These are phyloP conservation scores for Drosophila engyochracea DNA, from an alignment of 2,888 invertebrate species.

Conservation along the genomic window DNA sequence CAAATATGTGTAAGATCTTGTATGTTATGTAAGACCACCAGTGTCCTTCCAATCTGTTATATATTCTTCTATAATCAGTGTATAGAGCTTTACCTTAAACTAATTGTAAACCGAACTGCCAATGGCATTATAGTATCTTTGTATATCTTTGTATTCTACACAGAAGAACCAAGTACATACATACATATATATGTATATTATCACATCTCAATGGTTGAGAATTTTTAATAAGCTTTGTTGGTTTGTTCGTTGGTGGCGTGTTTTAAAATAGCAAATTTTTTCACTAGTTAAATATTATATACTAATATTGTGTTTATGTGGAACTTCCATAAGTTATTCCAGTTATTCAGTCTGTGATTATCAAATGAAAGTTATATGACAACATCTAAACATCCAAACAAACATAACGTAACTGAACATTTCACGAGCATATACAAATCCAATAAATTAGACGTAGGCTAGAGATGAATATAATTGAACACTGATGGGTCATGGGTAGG, in stretches of 20 bases:
- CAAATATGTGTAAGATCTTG: conserved; percentile 44
- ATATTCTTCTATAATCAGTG: conserved; percentile 28
- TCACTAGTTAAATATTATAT: conserved; percentile 54
- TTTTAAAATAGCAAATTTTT: conserved; percentile 74
- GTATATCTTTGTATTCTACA: conserved; percentile 34
- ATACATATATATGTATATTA: conserved; percentile 7
- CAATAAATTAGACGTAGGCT: conserved; percentile 41
- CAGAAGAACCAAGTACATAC: conserved; percentile 25
- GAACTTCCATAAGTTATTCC: conserved; percentile 73
- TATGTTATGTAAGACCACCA: conserved; percentile 62
- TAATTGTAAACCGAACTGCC: conserved; percentile 59
- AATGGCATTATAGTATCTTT: conserved; percentile 55
- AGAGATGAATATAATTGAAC: conserved; percentile 43
- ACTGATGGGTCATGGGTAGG: conserved; percentile 74
- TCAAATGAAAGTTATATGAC: conserved; percentile 63
- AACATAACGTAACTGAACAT: conserved; percentile 71
- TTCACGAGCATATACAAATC: conserved; percentile 55
- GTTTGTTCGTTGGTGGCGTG: conserved; percentile 35
- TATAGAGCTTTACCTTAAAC: conserved; percentile 69
- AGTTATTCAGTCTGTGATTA: conserved; percentile 77
- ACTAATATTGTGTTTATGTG: conserved; percentile 27
- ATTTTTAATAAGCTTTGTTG: conserved; percentile 44
- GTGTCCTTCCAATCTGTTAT: conserved; percentile 68
- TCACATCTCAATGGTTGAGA: conserved; percentile 31
- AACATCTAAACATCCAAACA: conserved; percentile 53